These are phyloP conservation scores for Naso thynnoides DNA, from an alignment of 2,797 vertebrate species.

Conservation along the genomic window DNA sequence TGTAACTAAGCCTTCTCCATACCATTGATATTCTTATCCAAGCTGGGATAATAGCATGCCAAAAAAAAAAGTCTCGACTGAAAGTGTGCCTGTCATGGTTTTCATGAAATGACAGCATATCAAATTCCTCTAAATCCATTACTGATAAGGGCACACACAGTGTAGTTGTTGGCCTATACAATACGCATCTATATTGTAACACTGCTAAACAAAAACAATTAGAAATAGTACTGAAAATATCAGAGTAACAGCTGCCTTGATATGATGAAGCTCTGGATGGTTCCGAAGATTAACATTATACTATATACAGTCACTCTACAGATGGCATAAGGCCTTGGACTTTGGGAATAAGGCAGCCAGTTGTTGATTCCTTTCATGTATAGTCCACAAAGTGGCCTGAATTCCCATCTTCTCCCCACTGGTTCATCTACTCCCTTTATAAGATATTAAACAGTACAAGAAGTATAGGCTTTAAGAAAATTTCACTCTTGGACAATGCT, in stretches of 20 bases:
- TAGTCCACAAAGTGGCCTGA: conserved; percentile 77
- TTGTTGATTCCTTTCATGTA: conserved; percentile 80
- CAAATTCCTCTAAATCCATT: conserved; percentile 69
- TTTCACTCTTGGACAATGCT: conserved; percentile 75
- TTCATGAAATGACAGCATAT: conserved; percentile 66
- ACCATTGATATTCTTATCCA: conserved; percentile 70
- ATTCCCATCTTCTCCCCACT: conserved; percentile 71
- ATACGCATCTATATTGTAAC: conserved; percentile 70
- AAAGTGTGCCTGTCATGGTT: conserved; percentile 70
- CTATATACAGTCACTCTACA: conserved; percentile 82
- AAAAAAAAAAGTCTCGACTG: conserved; percentile 58
- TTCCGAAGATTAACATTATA: conserved; percentile 75
- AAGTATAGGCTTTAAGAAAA: conserved; percentile 83
- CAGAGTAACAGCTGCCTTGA: conserved; percentile 84
- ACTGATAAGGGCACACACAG: conserved; percentile 71
- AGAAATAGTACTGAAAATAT: conserved; percentile 78
- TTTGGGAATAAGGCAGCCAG: conserved; percentile 86
- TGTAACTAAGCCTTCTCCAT: conserved; percentile 78
- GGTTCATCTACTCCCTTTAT: conserved; percentile 78
- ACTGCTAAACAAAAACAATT: conserved; percentile 72
- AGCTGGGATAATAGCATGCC: conserved; percentile 70
- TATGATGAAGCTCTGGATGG: conserved; percentile 82
- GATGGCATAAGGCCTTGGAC: conserved; percentile 84
- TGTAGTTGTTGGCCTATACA: conserved; percentile 74
- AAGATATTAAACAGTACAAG: conserved; percentile 85